A percentile compares a stretch with the other conserved stretches of the same genome.
Conservation (phyloP, 2,113 vertebrate genomes). For the Amphilophus citrinellus region DNA sequence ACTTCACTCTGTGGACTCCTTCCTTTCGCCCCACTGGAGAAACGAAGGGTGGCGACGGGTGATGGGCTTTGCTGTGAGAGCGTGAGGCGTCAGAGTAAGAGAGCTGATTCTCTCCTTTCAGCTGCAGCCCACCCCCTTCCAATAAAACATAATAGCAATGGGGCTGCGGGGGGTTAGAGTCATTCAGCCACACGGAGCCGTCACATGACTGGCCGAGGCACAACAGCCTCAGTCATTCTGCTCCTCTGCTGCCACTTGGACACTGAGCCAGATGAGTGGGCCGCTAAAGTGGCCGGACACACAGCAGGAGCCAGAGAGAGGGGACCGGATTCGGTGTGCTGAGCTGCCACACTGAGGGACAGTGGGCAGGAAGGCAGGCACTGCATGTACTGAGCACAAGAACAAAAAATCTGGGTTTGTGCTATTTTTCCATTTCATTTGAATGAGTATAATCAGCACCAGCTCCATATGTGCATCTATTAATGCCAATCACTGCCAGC, state of each 20-base stretch:
- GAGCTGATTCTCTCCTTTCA: constrained; percentile 49
- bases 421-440: not conserved
- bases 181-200: constrained; percentile 8
- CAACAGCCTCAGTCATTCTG: constrained; percentile 58
- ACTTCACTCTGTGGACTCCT: constrained; percentile 8
- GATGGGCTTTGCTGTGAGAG: constrained; percentile 35
- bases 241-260: not conserved
- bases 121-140: constrained; percentile 16
- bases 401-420: constrained; percentile 4
- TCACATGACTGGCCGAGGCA: constrained; percentile 58
- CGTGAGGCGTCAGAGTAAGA: constrained; percentile 20
- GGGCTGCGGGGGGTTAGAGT: constrained; percentile 33
- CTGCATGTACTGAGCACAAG: not conserved
- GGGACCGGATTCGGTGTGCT: not conserved
- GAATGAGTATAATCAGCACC: not conserved
- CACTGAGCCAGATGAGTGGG: constrained; percentile 36
- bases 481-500: not conserved
- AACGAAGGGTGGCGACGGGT: constrained; percentile 2
- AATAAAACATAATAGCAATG: constrained; percentile 55
- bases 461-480: not conserved
- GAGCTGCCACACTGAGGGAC: not conserved
- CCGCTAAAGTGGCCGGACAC: constrained; percentile 11
- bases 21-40: not conserved
- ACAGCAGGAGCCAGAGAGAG: constrained; percentile 25
- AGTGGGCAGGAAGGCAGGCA: constrained; percentile 33